Evolutionary conservation across 2,797 vertebrate species (phyloP).

Genomic region (Pygocentrus nattereri): DNA sequence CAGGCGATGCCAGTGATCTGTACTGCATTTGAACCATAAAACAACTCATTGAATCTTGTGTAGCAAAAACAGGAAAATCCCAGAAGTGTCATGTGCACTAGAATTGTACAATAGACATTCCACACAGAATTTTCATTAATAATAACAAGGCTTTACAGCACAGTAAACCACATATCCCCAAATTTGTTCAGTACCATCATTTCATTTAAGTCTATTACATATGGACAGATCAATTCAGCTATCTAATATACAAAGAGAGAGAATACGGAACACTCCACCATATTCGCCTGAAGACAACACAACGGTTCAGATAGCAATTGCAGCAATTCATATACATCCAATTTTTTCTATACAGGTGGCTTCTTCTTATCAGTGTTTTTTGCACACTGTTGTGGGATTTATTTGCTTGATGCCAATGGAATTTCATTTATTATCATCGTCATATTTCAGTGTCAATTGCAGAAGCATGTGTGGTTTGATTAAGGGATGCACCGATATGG

Average conservation of each 20-base stretch:
- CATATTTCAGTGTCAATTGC: background rate
- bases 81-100: constrained; percentile 56
- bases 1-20: constrained; percentile 14
- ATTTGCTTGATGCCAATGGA: background rate
- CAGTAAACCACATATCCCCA: constrained; percentile 43
- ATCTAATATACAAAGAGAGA: constrained; percentile 49
- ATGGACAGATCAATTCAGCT: constrained; percentile 40
- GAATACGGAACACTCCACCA: constrained; percentile 45
- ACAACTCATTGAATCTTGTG: constrained; percentile 46
- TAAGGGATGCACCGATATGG: too few relatives aligned
- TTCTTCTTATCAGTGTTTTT: background rate
- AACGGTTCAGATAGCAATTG: constrained; percentile 14
- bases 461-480: background rate
- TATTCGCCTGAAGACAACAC: constrained; percentile 33
- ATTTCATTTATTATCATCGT: background rate
- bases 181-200: constrained; percentile 27
- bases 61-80: constrained; percentile 20
- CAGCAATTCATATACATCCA: constrained; percentile 18
- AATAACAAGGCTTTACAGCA: constrained; percentile 52
- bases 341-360: constrained; percentile 1
- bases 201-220: constrained; percentile 38
- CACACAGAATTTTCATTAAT: constrained; percentile 46
- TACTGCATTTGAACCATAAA: constrained; percentile 52
- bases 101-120: constrained; percentile 56
- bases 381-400: background rate